Base-by-base conservation (phyloP, 2,797 vertebrate species). In the Epinephelus awoara region DNA sequence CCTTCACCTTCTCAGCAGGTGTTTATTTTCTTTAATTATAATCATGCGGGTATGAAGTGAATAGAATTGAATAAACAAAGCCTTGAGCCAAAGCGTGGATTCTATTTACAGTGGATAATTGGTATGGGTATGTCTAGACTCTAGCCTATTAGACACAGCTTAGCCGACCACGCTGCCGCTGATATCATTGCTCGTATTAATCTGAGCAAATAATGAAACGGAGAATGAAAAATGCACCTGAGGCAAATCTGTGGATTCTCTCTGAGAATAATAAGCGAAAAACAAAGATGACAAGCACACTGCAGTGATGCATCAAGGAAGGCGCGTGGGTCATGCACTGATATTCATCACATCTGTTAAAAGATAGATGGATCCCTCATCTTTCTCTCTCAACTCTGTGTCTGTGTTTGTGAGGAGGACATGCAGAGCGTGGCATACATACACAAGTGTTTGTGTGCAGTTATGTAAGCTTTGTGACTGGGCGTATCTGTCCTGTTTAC, bases 51-150 rank as follows among this genome's bases (percentile, higher is more conserved):
- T 92, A 89, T 93, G 82, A 91, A 92, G 90, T 88, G 91, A 91
- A 90, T 83, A 88, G 87, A 93, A 95, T 90, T 91, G 92, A 95
- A 94, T 93, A 95, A 95, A 95, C 92, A 93, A 94, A 89, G 91
- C 93, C 91, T 85, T 87, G 82, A 94, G 91, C 92, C 85, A 89
- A 92, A 92, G 93, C 86, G 84, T 85, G 80, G 88, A 90, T 94
- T 95, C 89, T 95, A 95, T 95, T 96, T 95, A 95, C 93, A 94
- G 91, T 93, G 92, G 90, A 89, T 96, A 95, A 96, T 96, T 96
- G 95, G 93, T 90, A 93, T 89, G 93, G 93, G 93, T 80, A 85
- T 85, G 92, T 93, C 94, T 93, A 93, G 94, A 94, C 93, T 90
- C 92, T 3, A 93, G 93, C 90, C 93, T 94, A 95, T 95, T 95